Evolutionary conservation across 1,140 invertebrate species (phyloP).

Genomic region (Trachymyrmex cornetzi): DNA sequence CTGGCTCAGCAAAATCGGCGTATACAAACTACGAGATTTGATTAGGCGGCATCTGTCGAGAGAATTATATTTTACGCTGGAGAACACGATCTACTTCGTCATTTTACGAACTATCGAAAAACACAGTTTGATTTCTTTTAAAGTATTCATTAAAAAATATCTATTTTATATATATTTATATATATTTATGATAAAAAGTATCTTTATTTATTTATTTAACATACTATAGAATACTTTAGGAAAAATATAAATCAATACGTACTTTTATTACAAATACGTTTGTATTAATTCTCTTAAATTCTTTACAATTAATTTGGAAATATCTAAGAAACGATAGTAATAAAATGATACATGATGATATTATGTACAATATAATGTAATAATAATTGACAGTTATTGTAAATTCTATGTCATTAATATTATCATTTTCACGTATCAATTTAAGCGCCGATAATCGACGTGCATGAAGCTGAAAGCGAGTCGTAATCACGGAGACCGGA

Average conservation of each 20-base stretch:
- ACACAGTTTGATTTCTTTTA: not conserved
- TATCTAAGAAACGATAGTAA: not conserved
- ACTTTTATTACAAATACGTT: not conserved
- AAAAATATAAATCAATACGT: not conserved
- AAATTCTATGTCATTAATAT: not conserved
- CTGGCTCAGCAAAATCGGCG: not conserved
- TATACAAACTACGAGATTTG: constrained; percentile 9
- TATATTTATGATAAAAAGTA: not conserved
- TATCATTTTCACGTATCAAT: not conserved
- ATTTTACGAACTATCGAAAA: not conserved
- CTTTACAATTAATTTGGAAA: not conserved
- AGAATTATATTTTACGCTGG: not conserved
- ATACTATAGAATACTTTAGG: not conserved
- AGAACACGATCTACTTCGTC: not conserved
- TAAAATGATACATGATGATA: not conserved
- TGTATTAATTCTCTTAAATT: not conserved
- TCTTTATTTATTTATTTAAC: not conserved
- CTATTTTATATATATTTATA: too few species aligned
- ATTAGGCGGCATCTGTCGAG: not conserved
- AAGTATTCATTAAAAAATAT: not conserved
- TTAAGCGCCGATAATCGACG: constrained; percentile 23
- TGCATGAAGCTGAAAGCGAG: not conserved
- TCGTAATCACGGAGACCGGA: not conserved
- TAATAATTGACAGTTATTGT: not conserved
- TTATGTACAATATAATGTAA: not conserved